Percentiles rank a stretch among this genome's conserved stretches.
Conservation (phyloP, 1,140 invertebrate species). For the Oncopodura yosiiana region DNA sequence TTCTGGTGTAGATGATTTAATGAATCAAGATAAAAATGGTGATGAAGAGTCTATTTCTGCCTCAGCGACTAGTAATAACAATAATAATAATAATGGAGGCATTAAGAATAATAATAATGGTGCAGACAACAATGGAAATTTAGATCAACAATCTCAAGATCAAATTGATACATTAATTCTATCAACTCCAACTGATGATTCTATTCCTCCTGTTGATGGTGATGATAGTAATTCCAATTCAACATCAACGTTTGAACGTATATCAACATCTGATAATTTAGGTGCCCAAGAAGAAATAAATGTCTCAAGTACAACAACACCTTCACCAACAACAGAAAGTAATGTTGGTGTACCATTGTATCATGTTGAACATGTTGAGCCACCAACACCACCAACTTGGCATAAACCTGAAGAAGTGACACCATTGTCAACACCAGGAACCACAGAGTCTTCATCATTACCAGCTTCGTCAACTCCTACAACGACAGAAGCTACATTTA, state of each 20-base stretch:
- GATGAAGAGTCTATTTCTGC: slow-evolving; percentile 10
- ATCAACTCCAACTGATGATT: slow-evolving; percentile 20
- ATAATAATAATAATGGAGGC: too few relatives aligned
- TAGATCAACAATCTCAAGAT: too few relatives aligned
- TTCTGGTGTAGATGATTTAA: not conserved
- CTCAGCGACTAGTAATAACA: slow-evolving; percentile 19
- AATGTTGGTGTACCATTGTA: slow-evolving; percentile 33
- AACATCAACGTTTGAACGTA: not conserved
- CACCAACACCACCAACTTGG: slow-evolving; percentile 32
- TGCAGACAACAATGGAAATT: too few relatives aligned
- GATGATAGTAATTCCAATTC: not conserved
- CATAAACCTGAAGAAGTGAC: slow-evolving; percentile 29
- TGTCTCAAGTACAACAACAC: slow-evolving; percentile 3
- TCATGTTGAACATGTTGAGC: slow-evolving; percentile 34
- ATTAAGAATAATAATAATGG: too few relatives aligned
- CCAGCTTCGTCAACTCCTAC: too few relatives aligned
- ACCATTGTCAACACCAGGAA: not conserved
- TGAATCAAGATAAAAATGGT: slow-evolving; percentile 7
- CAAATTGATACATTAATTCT: slow-evolving; percentile 11
- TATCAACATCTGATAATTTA: not conserved
- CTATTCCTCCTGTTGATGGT: not conserved
- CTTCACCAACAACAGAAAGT: slow-evolving; percentile 16
- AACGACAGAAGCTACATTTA: not conserved
- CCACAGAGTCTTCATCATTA: not conserved
- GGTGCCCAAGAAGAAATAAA: not conserved